phyloP scores from a whole-genome alignment of 64 coral and sea anemone genomes.

The Montipora foliosa region DNA sequence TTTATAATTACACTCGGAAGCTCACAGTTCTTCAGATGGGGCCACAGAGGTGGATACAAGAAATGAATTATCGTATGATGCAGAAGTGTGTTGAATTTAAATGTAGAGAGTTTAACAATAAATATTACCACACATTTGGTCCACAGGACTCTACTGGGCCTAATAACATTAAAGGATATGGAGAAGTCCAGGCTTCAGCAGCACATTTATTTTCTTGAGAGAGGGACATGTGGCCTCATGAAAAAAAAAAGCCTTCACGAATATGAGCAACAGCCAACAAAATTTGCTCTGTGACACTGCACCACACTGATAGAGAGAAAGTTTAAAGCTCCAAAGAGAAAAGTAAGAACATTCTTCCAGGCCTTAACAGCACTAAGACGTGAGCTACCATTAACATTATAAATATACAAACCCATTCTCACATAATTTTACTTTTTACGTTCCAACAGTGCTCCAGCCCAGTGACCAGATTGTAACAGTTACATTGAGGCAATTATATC shows the following conservation, averaged over 20 bases:
- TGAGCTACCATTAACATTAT: not conserved
- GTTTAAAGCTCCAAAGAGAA: constrained; percentile 42
- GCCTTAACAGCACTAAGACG: constrained; percentile 60
- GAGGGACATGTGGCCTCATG: not conserved
- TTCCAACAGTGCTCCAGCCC: constrained; percentile 36
- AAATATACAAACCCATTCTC: not conserved
- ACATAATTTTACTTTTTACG: not conserved
- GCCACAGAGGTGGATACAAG: not conserved
- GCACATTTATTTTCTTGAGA: constrained; percentile 36
- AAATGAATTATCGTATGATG: not conserved
- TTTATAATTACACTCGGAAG: not conserved
- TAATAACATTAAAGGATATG: constrained; percentile 37
- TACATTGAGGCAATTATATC: constrained; percentile 58
- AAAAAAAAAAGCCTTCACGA: constrained; percentile 25
- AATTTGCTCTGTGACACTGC: constrained; percentile 44
- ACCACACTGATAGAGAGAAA: constrained; percentile 15
- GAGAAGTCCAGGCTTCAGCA: constrained; percentile 39
- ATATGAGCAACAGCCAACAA: constrained; percentile 58
- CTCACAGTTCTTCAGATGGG: not conserved
- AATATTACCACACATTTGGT: too few relatives aligned
- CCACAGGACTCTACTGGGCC: constrained; percentile 22
- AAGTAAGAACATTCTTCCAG: constrained; percentile 39
- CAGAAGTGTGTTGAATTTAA: not conserved
- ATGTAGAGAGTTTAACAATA: not conserved
- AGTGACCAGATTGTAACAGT: constrained; percentile 43